These are phyloP conservation scores for Cettia cetti DNA, from an alignment of 2,113 vertebrate genomes.

Conservation along the genomic window DNA sequence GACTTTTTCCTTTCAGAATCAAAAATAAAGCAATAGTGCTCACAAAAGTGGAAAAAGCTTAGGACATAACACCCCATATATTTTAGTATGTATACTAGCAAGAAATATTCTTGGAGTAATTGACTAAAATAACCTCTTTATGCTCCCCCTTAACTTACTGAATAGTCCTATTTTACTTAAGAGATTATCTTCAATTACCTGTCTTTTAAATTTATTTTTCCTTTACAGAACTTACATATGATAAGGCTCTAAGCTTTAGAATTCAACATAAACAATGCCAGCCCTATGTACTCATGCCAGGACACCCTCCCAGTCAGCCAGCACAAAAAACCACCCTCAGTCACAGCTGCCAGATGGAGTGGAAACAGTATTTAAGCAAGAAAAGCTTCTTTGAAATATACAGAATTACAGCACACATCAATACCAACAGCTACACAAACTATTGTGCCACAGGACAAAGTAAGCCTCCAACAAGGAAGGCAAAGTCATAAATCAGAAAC, in stretches of 20 bases:
- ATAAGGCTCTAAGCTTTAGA: background rate
- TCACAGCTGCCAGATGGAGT: background rate
- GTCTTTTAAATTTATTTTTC: background rate
- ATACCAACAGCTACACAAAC: background rate
- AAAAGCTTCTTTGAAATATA: background rate
- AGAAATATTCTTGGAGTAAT: background rate
- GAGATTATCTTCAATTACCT: background rate
- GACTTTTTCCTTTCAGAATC: background rate
- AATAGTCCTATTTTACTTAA: background rate
- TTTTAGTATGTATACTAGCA: background rate
- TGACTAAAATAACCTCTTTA: background rate
- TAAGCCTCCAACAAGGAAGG: background rate
- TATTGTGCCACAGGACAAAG: background rate
- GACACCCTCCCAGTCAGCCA: background rate
- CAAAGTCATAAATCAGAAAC: background rate
- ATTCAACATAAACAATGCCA: background rate
- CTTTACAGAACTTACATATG: background rate
- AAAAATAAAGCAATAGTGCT: background rate
- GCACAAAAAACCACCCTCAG: background rate
- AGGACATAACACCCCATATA: background rate
- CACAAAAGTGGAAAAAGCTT: background rate
- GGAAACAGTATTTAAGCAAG: background rate
- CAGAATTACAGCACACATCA: background rate
- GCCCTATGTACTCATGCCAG: background rate
- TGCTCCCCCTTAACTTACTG: background rate